Evolutionary conservation across 1,140 invertebrate species (phyloP).

Genomic region (Oncopodura yosiiana): DNA sequence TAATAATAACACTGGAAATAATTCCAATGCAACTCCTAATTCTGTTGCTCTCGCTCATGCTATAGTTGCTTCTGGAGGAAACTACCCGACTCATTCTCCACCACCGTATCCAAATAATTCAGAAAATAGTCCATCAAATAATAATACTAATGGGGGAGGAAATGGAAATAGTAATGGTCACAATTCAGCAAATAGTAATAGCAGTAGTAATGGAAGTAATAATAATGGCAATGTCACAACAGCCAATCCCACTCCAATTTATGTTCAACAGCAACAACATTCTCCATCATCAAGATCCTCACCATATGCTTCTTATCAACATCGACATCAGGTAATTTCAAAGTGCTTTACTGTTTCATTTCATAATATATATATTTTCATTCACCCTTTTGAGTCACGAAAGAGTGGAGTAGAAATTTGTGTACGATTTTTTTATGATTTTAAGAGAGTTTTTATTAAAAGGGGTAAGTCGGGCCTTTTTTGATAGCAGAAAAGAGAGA

Average conservation of each 20-base stretch:
- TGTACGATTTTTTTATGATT: too few species aligned
- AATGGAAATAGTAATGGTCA: not conserved
- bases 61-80: constrained; percentile 18
- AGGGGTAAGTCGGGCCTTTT: too few species aligned
- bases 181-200: too few species aligned
- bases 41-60: constrained; percentile 18
- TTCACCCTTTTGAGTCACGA: too few species aligned
- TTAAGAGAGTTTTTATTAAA: too few species aligned
- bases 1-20: not conserved
- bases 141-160: not conserved
- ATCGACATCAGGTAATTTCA: constrained; percentile 10
- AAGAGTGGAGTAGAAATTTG: too few species aligned
- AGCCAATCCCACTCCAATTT: not conserved
- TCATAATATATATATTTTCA: too few species aligned
- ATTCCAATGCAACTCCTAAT: not conserved
- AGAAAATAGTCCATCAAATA: not conserved
- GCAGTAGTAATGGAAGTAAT: not conserved
- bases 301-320: constrained; percentile 7
- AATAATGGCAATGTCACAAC: too few species aligned
- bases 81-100: constrained; percentile 24
- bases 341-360: too few species aligned
- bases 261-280: too few species aligned
- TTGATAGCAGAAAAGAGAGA: too few species aligned
- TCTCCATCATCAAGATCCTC: constrained; percentile 8
- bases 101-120: constrained; percentile 12